Conservation (phyloP, 1,140 invertebrate genomes). For the Leucophenga varia region DNA sequence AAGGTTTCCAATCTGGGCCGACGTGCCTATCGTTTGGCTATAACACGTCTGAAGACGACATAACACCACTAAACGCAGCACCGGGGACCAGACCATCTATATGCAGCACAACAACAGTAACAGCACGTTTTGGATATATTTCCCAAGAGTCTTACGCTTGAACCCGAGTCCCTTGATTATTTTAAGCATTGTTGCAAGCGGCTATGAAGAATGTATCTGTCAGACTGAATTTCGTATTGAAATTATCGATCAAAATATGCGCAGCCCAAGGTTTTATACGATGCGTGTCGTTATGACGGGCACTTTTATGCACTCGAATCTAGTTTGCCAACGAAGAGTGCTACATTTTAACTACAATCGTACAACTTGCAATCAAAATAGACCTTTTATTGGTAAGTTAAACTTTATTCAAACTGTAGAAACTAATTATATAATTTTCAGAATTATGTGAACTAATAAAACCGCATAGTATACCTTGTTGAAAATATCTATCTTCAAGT, state of each 20-base stretch:
- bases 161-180: background rate
- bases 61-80: background rate
- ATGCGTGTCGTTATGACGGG: constrained; percentile 22
- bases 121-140: constrained; percentile 30
- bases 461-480: constrained; percentile 1
- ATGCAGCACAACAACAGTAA: constrained; percentile 21
- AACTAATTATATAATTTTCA: no score
- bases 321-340: constrained; percentile 25
- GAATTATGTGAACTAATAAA: constrained; percentile 21
- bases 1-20: constrained; percentile 28
- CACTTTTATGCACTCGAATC: constrained; percentile 22
- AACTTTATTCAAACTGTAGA: background rate
- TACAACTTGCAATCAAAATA: constrained; percentile 25
- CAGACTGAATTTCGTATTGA: constrained; percentile 33
- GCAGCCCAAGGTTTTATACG: constrained; percentile 28
- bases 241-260: constrained; percentile 31
- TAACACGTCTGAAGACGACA: constrained; percentile 26
- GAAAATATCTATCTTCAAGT: constrained; percentile 20
- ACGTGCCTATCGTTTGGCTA: constrained; percentile 27
- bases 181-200: constrained; percentile 28
- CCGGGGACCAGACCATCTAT: background rate
- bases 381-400: constrained; percentile 16
- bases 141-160: constrained; percentile 28
- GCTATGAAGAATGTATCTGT: constrained; percentile 21
- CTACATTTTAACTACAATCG: constrained; percentile 29